These are phyloP conservation scores for Heterodera schachtii DNA, from an alignment of 1,140 invertebrate species.

Conservation along the genomic window DNA sequence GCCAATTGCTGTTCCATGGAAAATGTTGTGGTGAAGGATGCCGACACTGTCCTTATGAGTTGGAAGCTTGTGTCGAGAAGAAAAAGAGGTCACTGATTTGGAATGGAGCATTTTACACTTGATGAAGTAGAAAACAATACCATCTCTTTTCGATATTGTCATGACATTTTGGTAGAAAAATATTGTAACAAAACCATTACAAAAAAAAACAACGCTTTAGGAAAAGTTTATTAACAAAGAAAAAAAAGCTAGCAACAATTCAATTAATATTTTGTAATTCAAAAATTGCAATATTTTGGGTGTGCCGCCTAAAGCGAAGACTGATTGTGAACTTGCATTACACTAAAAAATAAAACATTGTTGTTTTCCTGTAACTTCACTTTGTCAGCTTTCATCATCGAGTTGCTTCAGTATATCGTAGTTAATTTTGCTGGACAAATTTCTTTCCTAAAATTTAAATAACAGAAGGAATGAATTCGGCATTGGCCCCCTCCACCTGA, in stretches of 20 bases:
- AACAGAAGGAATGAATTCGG: neutral
- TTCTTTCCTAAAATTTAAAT: slow-evolving; percentile 71
- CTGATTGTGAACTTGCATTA: too few relatives aligned
- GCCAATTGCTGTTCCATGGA: slow-evolving; percentile 52
- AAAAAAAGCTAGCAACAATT: too few relatives aligned
- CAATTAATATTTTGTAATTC: too few relatives aligned
- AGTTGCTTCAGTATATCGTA: slow-evolving; percentile 84
- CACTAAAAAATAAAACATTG: too few relatives aligned
- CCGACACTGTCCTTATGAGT: slow-evolving; percentile 62
- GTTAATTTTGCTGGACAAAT: slow-evolving; percentile 93
- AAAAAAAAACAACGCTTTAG: too few relatives aligned
- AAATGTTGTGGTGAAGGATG: slow-evolving; percentile 64
- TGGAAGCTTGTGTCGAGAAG: slow-evolving; percentile 51
- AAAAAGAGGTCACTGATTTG: slow-evolving; percentile 36
- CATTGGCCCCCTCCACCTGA: slow-evolving; percentile 38
- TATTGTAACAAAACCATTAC: too few relatives aligned
- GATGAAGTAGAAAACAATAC: neutral
- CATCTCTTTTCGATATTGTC: too few relatives aligned
- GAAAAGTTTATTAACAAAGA: too few relatives aligned
- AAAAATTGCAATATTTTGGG: too few relatives aligned
- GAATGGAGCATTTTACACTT: slow-evolving; percentile 54
- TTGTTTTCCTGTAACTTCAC: neutral
- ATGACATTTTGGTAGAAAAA: too few relatives aligned
- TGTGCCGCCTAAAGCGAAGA: too few relatives aligned
- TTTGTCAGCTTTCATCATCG: slow-evolving; percentile 31